Evolutionary conservation across 2,888 invertebrate genomes (phyloP).

Genomic region (Physocephala rufipes): DNA sequence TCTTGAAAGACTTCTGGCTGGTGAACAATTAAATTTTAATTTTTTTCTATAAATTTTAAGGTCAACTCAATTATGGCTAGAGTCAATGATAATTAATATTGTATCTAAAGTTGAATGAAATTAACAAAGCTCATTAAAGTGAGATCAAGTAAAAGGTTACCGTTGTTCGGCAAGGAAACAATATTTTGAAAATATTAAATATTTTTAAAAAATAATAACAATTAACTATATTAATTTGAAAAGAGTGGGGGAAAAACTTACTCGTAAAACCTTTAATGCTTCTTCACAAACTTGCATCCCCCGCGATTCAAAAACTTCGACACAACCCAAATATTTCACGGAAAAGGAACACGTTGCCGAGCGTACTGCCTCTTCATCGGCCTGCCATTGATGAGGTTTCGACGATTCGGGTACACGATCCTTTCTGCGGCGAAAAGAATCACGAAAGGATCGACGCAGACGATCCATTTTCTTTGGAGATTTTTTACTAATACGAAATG

Average conservation of each 20-base stretch:
- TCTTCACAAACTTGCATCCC: conserved; percentile 99
- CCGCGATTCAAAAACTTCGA: conserved; percentile 98
- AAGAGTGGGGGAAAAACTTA: conserved; percentile 68
- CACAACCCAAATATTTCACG: conserved; percentile 98
- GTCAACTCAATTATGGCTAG: not conserved
- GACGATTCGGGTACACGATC: conserved; percentile 89
- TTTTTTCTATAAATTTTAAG: not conserved
- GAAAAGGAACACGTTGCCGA: conserved; percentile 97
- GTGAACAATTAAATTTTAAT: conserved; percentile 17
- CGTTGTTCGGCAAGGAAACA: not conserved
- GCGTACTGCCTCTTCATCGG: conserved; percentile 95
- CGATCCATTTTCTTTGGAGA: conserved; percentile 87
- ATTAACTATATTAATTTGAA: not conserved
- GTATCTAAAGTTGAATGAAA: not conserved
- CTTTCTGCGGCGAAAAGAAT: conserved; percentile 93
- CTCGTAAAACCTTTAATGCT: conserved; percentile 95
- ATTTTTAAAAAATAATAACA: no score
- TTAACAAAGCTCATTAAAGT: not conserved
- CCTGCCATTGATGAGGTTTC: conserved; percentile 98
- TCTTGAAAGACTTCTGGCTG: not conserved
- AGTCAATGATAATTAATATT: conserved; percentile 2
- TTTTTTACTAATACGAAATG: conserved; percentile 69
- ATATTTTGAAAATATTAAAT: no score
- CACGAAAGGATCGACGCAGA: conserved; percentile 87
- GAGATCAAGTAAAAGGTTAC: conserved; percentile 1